Conservation (phyloP, 2,888 invertebrate genomes). For the Apamea crenata region DNA sequence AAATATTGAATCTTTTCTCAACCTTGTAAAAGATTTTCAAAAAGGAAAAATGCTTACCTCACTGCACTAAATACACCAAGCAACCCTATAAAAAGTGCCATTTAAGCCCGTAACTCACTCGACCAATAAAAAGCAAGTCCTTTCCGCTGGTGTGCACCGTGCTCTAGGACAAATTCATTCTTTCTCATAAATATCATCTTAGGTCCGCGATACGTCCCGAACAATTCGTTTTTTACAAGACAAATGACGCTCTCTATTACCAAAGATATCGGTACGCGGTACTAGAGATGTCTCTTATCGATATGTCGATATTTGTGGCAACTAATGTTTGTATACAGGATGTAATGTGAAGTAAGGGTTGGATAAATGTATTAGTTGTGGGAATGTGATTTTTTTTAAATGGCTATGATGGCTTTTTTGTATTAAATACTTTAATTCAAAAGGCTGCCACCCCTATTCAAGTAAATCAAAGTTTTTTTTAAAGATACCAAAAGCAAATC, state of each 20-base stretch:
- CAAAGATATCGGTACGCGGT: slow-evolving; percentile 38
- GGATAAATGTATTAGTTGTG: neutral
- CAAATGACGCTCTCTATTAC: slow-evolving; percentile 49
- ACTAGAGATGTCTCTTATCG: slow-evolving; percentile 37
- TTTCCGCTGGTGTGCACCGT: slow-evolving; percentile 35
- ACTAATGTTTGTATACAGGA: slow-evolving; percentile 2
- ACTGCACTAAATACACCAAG: slow-evolving; percentile 16
- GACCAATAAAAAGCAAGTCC: slow-evolving; percentile 29
- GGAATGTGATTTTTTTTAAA: neutral
- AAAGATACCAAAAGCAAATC: neutral
- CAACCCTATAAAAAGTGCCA: slow-evolving; percentile 6
- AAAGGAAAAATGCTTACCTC: neutral
- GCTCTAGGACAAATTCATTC: slow-evolving; percentile 29
- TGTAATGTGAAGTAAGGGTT: slow-evolving; percentile 3
- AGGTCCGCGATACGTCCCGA: slow-evolving; percentile 43
- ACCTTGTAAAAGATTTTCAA: neutral
- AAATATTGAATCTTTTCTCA: neutral
- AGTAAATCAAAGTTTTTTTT: neutral
- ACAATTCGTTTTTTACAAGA: slow-evolving; percentile 60
- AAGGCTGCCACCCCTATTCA: neutral
- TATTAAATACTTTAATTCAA: neutral
- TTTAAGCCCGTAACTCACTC: slow-evolving; percentile 21
- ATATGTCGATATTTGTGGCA: slow-evolving; percentile 33
- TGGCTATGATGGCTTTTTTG: neutral
- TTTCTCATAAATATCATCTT: slow-evolving; percentile 61